phyloP scores from a whole-genome alignment of 2,113 vertebrate genomes.

The Leptobrachium ailaonicum region DNA sequence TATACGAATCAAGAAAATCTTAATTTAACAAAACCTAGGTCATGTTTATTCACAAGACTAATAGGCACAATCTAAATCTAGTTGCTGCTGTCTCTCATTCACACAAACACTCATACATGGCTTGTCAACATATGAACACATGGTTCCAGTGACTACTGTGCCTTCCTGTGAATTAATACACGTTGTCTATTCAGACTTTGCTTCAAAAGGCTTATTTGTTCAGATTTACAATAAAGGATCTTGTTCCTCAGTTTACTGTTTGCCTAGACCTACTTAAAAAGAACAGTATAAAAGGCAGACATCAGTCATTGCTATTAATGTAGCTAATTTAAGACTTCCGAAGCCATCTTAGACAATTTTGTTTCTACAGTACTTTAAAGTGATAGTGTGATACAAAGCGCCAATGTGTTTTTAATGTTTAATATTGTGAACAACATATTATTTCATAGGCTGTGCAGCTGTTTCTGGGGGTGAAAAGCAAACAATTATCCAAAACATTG shows the following conservation, averaged over 20 bases:
- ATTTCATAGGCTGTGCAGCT: too few relatives aligned
- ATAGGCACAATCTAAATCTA: constrained; percentile 10
- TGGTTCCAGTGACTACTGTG: constrained; percentile 24
- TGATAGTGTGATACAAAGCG: too few relatives aligned
- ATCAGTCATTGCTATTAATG: constrained; percentile 8
- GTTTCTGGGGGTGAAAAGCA: too few relatives aligned
- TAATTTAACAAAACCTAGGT: constrained; percentile 39
- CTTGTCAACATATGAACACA: constrained; percentile 27
- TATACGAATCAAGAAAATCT: constrained; percentile 31
- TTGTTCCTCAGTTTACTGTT: constrained; percentile 32
- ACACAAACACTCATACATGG: neutral
- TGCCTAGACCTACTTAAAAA: constrained; percentile 26
- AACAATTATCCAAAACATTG: too few relatives aligned
- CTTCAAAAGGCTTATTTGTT: constrained; percentile 31
- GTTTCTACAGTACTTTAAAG: neutral
- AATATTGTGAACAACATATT: too few relatives aligned
- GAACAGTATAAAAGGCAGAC: constrained; percentile 25
- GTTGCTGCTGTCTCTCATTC: neutral
- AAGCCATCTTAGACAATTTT: neutral
- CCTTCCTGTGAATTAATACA: constrained; percentile 19
- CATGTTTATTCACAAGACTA: constrained; percentile 32
- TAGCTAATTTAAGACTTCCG: constrained; percentile 10
- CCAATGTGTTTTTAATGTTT: too few relatives aligned
- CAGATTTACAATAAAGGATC: constrained; percentile 30
- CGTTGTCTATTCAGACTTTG: constrained; percentile 21